These are phyloP conservation scores for Percopsis transmontana DNA, from an alignment of 2,113 vertebrate genomes.

Conservation along the genomic window DNA sequence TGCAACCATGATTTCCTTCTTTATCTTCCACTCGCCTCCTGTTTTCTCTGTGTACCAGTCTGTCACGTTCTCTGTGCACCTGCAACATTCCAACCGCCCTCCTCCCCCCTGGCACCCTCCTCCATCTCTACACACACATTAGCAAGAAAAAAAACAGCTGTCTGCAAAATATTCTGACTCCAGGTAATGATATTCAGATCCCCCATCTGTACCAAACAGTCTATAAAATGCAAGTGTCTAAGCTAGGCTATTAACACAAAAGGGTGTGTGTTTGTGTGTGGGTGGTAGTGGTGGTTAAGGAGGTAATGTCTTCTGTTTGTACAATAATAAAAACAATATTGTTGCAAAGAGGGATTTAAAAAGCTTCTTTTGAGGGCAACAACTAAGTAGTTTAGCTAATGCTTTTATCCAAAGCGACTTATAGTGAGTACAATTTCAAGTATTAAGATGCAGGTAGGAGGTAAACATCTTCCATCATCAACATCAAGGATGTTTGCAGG, in stretches of 20 bases:
- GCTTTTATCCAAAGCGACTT: too few species aligned
- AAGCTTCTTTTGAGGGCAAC: background rate
- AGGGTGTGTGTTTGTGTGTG: background rate
- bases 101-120: background rate
- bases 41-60: background rate
- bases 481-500: too few species aligned
- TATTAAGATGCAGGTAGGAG: too few species aligned
- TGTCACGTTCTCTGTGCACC: background rate
- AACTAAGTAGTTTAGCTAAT: too few species aligned
- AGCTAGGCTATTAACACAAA: background rate
- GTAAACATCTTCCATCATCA: too few species aligned
- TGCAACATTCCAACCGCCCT: background rate
- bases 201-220: slow-evolving; percentile 4
- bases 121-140: slow-evolving; percentile 37
- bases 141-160: slow-evolving; percentile 48
- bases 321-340: slow-evolving; percentile 10
- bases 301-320: slow-evolving; percentile 8
- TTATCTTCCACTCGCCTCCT: background rate
- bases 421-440: too few species aligned
- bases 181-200: slow-evolving; percentile 46
- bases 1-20: slow-evolving; percentile 56
- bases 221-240: slow-evolving; percentile 23
- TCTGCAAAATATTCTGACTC: slow-evolving; percentile 48
- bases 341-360: background rate
- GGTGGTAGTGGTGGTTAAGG: background rate